Evolutionary conservation across 2,113 vertebrate genomes (phyloP).

Genomic region (Nothocercus julius): DNA sequence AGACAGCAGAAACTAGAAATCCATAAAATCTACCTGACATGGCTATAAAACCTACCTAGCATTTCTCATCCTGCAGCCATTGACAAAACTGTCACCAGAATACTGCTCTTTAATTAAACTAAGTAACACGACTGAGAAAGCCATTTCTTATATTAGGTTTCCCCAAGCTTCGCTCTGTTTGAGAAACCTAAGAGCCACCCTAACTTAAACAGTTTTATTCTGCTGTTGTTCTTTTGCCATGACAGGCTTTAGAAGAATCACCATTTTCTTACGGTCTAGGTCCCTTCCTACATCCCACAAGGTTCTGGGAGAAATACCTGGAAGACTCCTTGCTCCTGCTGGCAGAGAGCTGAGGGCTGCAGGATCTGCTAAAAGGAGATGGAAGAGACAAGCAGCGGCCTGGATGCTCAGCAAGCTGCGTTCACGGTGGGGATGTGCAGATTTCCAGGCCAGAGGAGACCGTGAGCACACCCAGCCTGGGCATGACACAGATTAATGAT

Average conservation of each 20-base stretch:
- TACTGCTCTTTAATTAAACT: not conserved
- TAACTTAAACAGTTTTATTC: not conserved
- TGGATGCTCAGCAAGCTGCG: not conserved
- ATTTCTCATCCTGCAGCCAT: not conserved
- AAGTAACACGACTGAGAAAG: conserved; percentile 41
- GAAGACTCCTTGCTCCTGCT: not conserved
- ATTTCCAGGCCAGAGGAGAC: not conserved
- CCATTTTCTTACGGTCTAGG: not conserved
- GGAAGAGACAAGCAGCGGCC: not conserved
- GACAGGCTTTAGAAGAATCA: not conserved
- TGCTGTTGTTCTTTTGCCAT: not conserved
- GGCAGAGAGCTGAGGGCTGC: not conserved
- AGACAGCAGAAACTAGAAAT: not conserved
- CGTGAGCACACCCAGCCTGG: fast-evolving
- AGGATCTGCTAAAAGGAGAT: fast-evolving
- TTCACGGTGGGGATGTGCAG: fast-evolving
- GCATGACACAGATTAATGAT: fast-evolving
- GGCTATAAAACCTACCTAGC: not conserved
- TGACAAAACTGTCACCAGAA: not conserved
- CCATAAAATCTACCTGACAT: not conserved
- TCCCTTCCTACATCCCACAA: not conserved
- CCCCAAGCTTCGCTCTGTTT: not conserved
- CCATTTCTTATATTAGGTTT: not conserved
- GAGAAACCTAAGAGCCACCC: not conserved
- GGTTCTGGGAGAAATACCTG: not conserved